Base-by-base conservation (phyloP, 1,140 invertebrate species). In the Anoplophora glabripennis region DNA sequence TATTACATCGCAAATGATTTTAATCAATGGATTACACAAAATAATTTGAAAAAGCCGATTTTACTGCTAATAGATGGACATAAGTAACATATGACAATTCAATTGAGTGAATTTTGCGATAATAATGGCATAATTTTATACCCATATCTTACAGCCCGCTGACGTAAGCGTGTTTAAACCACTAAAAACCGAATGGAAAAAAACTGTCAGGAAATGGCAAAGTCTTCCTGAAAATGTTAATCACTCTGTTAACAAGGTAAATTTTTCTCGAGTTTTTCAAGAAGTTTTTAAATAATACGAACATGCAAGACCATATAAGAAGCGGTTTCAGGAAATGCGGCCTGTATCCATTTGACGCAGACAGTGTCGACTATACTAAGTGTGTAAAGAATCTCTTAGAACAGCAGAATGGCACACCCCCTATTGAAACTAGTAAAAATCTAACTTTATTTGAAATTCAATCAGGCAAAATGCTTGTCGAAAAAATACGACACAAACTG, bases 21-120 rank as follows among this genome's bases (percentile, higher is more conserved):
- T n/a, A 37, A 53, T 47, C 54, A 62, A 38, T 63, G 60, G 48
- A 7, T 65, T 18, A 40, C 40, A 28, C 40, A 51, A 11, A 53
- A 55, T 14, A 45, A 62, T 11, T 18, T 65, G 10, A 54, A 52
- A 45, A 66, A 61, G 53, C 57, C 64, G 10, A 57, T 63, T 45
- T 28, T 76, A 9, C 35, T 78, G 11, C 72, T 78, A 42, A 53
- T 76, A 7, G 73, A 78, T 68, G 75, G 76, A 1, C 72, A 77
- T 57, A 71, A 67, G 42, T 71, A 70, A 2, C 75, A 77, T 47
- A 57, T 76, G 42, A 67, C 74, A 2, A 54, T 74, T 14, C 53
- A 69, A 28, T 18, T 74, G 11, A 73, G 70, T 47, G 44, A 67
- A 42, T 71, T 75, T 54, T 78, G 76, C 58, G 45, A 63, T 34